These are phyloP conservation scores for Aleiodes testaceus DNA, from an alignment of 2,888 invertebrate genomes.

Conservation along the genomic window DNA sequence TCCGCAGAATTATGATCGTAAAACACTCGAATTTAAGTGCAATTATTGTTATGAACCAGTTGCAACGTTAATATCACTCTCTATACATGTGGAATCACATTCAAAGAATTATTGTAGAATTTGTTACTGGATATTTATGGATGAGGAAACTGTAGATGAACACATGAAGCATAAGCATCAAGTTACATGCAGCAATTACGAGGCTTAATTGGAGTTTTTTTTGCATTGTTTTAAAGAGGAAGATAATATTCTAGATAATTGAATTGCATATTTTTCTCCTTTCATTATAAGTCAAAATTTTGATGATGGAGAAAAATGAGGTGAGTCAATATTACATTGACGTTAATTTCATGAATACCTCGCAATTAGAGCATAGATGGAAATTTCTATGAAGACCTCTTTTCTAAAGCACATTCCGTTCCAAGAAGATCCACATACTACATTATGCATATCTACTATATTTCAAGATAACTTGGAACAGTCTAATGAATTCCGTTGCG, in stretches of 20 bases:
- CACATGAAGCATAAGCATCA: constrained; percentile 47
- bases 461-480: too few relatives aligned
- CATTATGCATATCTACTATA: too few relatives aligned
- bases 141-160: constrained; percentile 58
- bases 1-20: constrained; percentile 49
- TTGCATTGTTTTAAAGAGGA: too few relatives aligned
- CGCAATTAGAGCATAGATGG: too few relatives aligned
- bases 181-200: constrained; percentile 7
- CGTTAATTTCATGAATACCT: not conserved
- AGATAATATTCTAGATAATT: too few relatives aligned
- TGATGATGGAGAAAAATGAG: not conserved
- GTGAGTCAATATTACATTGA: not conserved
- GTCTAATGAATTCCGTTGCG: too few relatives aligned
- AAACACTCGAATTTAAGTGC: constrained; percentile 55
- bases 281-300: not conserved
- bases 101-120: constrained; percentile 57
- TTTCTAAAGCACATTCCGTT: too few relatives aligned
- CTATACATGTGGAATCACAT: constrained; percentile 65
- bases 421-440: too few relatives aligned
- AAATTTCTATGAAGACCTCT: too few relatives aligned
- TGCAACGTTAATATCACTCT: constrained; percentile 61
- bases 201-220: not conserved
- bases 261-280: too few relatives aligned
- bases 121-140: constrained; percentile 61
- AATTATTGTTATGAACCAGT: constrained; percentile 61